Base-by-base conservation (phyloP, 2,888 invertebrate genomes). In the Bellardia pandia region DNA sequence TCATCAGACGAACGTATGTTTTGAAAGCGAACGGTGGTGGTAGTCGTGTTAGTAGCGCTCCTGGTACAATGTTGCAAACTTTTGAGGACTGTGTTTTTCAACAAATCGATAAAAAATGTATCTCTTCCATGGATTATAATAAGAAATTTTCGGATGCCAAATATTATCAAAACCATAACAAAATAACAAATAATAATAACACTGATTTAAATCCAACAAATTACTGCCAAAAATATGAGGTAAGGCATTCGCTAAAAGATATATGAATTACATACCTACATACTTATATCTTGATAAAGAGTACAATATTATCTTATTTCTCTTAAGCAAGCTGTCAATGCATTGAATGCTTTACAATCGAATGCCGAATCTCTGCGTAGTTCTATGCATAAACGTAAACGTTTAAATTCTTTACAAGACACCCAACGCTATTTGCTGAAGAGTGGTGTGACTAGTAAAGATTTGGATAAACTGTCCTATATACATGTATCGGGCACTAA, bases 401-500 rank as follows among this genome's bases (percentile, higher is more conserved):
- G 89, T 33, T 64, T 88, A 3, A 85, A 89, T 30, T 89, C 89
- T 4, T 88, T 95, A 64, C 90, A 93, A 62, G 94, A 95, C 58
- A 95, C 95, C 90, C 91, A 94, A 82, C 95, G 95, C 86, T 97
- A 95, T 93, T 92, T 96, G 76, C 88, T 90, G 74, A 95, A 96
- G 86, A 95, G 95, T 53, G 97, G 97, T 30, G 92, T 97, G 3
- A 93, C 94, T 1, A 87, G 96, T 30, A 94, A 96, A 1, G 95
- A 96, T 88, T 92, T 98, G 79, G 96, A 97, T 90, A 94, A 94
- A 77, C 92, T 99, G 23, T 96, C 97, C 77, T 95, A 98, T 60
- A 98, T 99, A 91, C 99, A 99, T 94, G 96, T 99, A 7, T 96
- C 98, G 85, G 99, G 99, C 11, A 99, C 99, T 1, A 99, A 99